A percentile compares a stretch with the other conserved stretches of the same genome.
These are phyloP conservation scores for Crenichthys baileyi DNA, from an alignment of 2,797 vertebrate species.

Conservation along the genomic window DNA sequence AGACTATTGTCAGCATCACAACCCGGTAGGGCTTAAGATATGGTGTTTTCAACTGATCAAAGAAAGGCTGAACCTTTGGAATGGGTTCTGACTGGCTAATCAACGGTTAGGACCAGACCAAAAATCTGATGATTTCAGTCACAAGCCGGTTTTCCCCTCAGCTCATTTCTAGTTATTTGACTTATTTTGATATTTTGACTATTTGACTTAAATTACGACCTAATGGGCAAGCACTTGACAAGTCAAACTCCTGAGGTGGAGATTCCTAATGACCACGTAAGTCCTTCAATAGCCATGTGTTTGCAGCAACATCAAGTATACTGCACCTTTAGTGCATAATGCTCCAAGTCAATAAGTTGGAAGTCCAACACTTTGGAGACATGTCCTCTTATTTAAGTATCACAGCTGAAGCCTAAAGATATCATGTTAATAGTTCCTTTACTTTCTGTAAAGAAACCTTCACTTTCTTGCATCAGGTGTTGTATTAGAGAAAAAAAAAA, in stretches of 20 bases:
- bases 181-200: too few relatives aligned
- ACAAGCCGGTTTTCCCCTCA: not conserved
- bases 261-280: not conserved
- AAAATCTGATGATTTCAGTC: not conserved
- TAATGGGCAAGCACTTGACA: not conserved
- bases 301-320: not conserved
- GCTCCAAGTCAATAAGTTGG: not conserved
- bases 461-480: constrained; percentile 31
- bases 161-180: not conserved
- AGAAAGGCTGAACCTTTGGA: not conserved
- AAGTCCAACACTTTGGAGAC: not conserved
- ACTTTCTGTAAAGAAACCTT: constrained; percentile 3
- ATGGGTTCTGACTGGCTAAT: not conserved
- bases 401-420: not conserved
- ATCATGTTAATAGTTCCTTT: not conserved
- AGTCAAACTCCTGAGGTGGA: not conserved
- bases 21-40: too few relatives aligned
- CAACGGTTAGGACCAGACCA: not conserved
- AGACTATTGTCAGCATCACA: not conserved
- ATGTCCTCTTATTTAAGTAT: not conserved
- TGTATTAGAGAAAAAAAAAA: constrained; percentile 34
- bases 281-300: not conserved
- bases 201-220: not conserved
- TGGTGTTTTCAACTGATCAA: not conserved
- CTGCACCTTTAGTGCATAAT: not conserved